A percentile compares a stretch with the other conserved stretches of the same genome.
Evolutionary conservation across 2,888 invertebrate species (phyloP).

Genomic region (Autographa gamma): DNA sequence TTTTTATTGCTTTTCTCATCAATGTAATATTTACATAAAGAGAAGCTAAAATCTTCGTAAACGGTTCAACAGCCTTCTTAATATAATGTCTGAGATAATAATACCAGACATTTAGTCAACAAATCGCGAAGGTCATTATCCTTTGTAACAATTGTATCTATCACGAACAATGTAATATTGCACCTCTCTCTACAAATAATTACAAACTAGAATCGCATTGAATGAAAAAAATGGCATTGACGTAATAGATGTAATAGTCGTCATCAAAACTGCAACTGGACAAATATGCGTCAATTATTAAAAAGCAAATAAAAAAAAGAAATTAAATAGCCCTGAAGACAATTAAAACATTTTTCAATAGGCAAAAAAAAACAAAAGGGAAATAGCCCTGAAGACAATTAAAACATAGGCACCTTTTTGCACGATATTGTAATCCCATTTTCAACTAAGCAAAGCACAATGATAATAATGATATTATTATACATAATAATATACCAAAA

Average conservation of each 20-base stretch:
- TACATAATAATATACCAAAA: slow-evolving; percentile 17
- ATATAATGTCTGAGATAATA: neutral
- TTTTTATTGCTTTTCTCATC: neutral
- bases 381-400: neutral
- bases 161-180: neutral
- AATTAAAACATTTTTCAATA: too few species aligned
- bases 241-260: neutral
- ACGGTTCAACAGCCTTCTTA: neutral
- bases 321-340: too few species aligned
- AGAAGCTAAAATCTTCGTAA: neutral
- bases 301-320: neutral
- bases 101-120: neutral
- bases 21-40: neutral
- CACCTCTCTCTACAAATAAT: neutral
- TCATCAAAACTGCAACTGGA: neutral
- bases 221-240: neutral
- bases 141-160: neutral
- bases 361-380: neutral
- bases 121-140: neutral
- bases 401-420: slow-evolving; percentile 16
- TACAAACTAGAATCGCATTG: neutral
- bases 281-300: neutral
- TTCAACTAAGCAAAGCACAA: slow-evolving; percentile 22
- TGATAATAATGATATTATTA: too few species aligned
- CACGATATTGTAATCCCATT: slow-evolving; percentile 11